Evolutionary conservation across 2,888 invertebrate genomes (phyloP), one percentile per base, ranked within the genome.

Genomic region (Apomyelois bistriatella): DNA sequence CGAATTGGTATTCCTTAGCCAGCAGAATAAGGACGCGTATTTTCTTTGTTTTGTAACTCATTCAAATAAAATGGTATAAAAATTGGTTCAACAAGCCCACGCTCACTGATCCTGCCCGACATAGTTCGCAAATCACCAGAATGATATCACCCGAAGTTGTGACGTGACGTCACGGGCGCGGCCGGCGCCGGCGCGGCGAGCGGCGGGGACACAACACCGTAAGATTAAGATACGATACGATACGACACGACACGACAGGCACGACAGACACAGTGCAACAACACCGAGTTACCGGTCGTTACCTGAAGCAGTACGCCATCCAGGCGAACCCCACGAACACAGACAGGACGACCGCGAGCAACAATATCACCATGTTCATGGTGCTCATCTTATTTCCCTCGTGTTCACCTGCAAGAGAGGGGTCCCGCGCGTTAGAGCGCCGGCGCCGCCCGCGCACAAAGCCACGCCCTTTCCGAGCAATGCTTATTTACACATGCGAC

Each of bases 271-370:
- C 79, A 82, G 85, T 83, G 84, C 87, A 70, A 88, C 87, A 85
- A 87, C 85, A 88, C 85, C 85, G 79, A 87, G 80, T 79, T 85
- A 85, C 85, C 82, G 80, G 79, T 71, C 75, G 88, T 85, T 90
- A 97, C 97, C 97, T 97, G 96, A 96, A 97, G 94, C 97, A 97
- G 94, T 95, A 95, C 90, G 97, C 97, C 94, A 96, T 93, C 92
- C 96, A 93, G 91, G 97, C 96, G 94, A 97, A 97, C 94, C 95
- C 95, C 94, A 97, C 94, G 96, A 97, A 97, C 94, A 97, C 97
- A 89, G 94, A 94, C 89, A 95, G 96, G 91, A 97, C 96, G 91
- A 96, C 96, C 89, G 94, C 94, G 89, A 97, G 95, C 93, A 97
- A 94, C 92, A 97, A 95, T 93, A 97, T 93, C 92, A 97, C 97